Percentiles rank a stretch among this genome's conserved stretches.
Evolutionary conservation across 1,140 invertebrate species (phyloP).

Genomic region (Campoletis sonorensis): DNA sequence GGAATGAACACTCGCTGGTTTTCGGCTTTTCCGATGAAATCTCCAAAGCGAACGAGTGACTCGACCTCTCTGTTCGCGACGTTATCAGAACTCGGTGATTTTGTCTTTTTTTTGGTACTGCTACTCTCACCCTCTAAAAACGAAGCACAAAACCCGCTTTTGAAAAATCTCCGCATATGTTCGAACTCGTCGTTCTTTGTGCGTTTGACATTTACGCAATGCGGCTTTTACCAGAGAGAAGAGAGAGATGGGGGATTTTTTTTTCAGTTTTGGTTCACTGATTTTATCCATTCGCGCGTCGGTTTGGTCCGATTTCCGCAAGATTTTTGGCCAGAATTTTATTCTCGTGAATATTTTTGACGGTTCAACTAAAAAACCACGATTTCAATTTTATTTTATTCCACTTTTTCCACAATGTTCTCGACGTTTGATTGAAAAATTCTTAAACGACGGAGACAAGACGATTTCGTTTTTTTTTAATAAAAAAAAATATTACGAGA

Average conservation of each 20-base stretch:
- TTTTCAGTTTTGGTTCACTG: background rate
- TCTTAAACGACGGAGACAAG: too few species aligned
- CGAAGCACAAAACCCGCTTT: slow-evolving; percentile 9
- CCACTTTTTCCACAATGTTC: too few species aligned
- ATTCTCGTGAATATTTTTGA: background rate
- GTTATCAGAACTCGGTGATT: slow-evolving; percentile 63
- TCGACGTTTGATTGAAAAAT: too few species aligned
- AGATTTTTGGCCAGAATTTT: background rate
- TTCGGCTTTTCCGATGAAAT: slow-evolving; percentile 53
- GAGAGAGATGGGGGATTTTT: background rate
- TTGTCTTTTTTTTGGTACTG: slow-evolving; percentile 54
- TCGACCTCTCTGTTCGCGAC: slow-evolving; percentile 59
- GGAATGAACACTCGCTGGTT: slow-evolving; percentile 28
- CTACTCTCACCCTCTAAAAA: background rate
- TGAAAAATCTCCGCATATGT: slow-evolving; percentile 54
- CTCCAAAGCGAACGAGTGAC: slow-evolving; percentile 50
- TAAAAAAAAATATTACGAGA: too few species aligned
- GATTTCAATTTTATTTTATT: background rate
- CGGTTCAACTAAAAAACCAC: background rate
- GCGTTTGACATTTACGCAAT: slow-evolving; percentile 56
- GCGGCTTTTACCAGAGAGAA: slow-evolving; percentile 11
- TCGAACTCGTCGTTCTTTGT: slow-evolving; percentile 54
- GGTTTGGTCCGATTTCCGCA: background rate
- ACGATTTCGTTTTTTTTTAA: too few species aligned
- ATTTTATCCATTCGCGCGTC: background rate